Evolutionary conservation across 1,140 invertebrate genomes (phyloP), one percentile per base, ranked within the genome.

Genomic region (Arctopsyche grandis): DNA sequence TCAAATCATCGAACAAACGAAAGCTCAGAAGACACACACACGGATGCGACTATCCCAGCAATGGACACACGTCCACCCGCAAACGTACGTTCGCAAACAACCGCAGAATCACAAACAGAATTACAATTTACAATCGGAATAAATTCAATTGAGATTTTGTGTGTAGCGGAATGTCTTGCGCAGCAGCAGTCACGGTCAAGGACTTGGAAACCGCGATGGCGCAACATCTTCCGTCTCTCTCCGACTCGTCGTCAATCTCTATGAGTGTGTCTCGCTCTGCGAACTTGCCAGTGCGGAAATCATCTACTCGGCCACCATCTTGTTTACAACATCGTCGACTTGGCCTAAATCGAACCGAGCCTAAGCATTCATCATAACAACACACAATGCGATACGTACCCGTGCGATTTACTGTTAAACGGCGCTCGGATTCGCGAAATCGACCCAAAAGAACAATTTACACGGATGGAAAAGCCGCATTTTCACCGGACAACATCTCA

Each of bases 181-280:
- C 5, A 22, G 70, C n/a, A 21, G 69, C 75, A 66, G 75, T 77
- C 75, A 77, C 75, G 75, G 75, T 77, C 75, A 77, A 77, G 75
- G 75, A 77, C 75, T 75, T 38, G 69, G 69, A 44, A 29, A 26
- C 63, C 19, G 71, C 75, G 75, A 66, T 63, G 75, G 16, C 52
- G 38, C 56, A 77, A 66, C 24, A 66, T n/a, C 22, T 12, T 14
- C 29, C 58, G 38, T 29, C 69, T 19, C 38, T 1, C 69, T 46
- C 69, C 12, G 0, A 46, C 69, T 16, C 44, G n/a, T 16, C 9
- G n/a, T n/a, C 5, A 12, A 52, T 7, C 9, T 5, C 1, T 29
- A 44, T 46, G 10, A 12, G 5, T 16, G 0, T 48, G 14, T 73
- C 69, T 44, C 69, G 14, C 0, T 73, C 69, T 69, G 52, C 14